A percentile compares a stretch with the other conserved stretches of the same genome.
Evolutionary conservation across 53 echinoderm and acorn worm species (phyloP).

Genomic region (Mesocentrotus franciscanus): DNA sequence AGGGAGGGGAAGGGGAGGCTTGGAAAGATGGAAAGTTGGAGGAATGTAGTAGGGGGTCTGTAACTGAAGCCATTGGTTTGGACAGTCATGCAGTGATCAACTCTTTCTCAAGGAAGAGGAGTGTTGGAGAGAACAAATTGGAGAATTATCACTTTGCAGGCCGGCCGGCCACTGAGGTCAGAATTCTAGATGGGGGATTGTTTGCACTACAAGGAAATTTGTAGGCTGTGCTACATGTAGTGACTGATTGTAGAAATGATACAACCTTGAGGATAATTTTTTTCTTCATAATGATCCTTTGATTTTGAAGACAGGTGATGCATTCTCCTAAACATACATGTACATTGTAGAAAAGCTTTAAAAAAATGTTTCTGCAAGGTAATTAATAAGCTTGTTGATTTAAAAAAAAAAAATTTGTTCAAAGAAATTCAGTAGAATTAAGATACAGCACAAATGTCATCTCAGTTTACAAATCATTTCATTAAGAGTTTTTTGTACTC

Average conservation of each 20-base stretch:
- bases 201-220: background rate
- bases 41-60: background rate
- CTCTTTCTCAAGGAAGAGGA: background rate
- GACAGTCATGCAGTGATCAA: background rate
- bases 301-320: background rate
- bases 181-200: background rate
- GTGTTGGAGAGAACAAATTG: slow-evolving; percentile 8
- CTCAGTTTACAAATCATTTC: background rate
- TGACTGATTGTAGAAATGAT: background rate
- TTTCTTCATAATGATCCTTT: background rate
- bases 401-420: background rate
- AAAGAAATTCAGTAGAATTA: background rate
- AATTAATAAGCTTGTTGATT: too few relatives aligned
- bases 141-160: background rate
- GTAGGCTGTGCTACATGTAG: background rate
- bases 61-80: background rate
- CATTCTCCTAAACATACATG: too few relatives aligned
- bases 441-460: background rate
- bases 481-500: background rate
- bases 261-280: background rate
- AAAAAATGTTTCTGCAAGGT: too few relatives aligned
- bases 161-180: background rate
- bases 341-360: too few relatives aligned
- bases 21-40: background rate
- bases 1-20: background rate